Percentiles rank a stretch among this genome's conserved stretches.
Evolutionary conservation across 2,113 vertebrate species (phyloP).

Genomic region (Athene noctua): DNA sequence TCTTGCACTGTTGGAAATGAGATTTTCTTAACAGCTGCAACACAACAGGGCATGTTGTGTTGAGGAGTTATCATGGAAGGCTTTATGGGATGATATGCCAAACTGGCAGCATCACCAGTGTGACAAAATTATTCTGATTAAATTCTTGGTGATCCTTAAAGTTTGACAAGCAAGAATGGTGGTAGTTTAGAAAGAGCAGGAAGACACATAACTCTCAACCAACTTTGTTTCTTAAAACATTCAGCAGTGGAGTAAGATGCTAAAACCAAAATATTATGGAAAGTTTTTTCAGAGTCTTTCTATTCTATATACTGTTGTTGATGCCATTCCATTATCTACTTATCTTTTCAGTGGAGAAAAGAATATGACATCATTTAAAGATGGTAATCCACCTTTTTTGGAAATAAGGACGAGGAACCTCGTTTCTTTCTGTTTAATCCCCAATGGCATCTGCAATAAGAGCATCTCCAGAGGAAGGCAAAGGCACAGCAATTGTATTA

Average conservation of each 20-base stretch:
- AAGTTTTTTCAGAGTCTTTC: not conserved
- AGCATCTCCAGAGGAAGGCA: not conserved
- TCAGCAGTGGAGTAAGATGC: not conserved
- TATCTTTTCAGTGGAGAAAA: not conserved
- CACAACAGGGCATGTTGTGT: too few relatives aligned
- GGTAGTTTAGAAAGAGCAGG: not conserved
- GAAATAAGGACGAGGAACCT: not conserved
- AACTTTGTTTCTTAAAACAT: not conserved
- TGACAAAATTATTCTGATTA: not conserved
- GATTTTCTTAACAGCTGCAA: not conserved
- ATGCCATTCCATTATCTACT: not conserved
- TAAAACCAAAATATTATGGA: not conserved
- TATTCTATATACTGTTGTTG: not conserved
- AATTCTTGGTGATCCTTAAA: not conserved
- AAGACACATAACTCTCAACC: not conserved
- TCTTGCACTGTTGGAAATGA: rapidly evolving
- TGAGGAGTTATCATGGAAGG: not conserved
- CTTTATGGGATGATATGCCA: not conserved
- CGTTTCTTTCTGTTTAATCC: not conserved
- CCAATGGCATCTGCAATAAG: not conserved
- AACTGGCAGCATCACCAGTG: not conserved
- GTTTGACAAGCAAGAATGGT: not conserved
- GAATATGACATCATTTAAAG: not conserved
- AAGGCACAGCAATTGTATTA: not conserved
- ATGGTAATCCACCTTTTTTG: not conserved